Base-by-base conservation (phyloP, 2,888 invertebrate species). In the Troilus luridus region DNA sequence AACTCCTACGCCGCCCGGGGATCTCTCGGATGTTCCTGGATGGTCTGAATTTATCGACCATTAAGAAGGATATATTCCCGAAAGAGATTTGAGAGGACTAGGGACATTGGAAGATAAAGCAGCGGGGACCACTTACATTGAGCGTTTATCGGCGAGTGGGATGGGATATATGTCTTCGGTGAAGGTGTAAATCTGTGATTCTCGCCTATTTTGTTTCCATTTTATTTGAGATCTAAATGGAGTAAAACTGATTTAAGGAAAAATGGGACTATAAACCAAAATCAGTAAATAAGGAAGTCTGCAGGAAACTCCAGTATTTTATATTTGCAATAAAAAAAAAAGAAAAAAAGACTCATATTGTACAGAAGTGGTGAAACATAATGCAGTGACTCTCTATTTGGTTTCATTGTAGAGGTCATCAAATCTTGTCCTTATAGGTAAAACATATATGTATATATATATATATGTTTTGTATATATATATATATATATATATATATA, bases 31-130 rank as follows among this genome's bases (percentile, higher is more conserved):
- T 60, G 88, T 27, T 88, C 88, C 27, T 62, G 17, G 10, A 88
- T 41, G 89, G 41, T n/a, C 62, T 54, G n/a, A 64, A 89, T 89
- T 89, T 89, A 89, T 89, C 62, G 89, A 41, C 89, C 89, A 89
- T 89, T 89, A 89, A 89, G 54, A 17, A 64, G 64, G 89, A 89
- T 89, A 89, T 64, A 89, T 64, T 64, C 64, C 54, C 54, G 54
- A 89, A 89, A 54, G 64, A 62, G 19, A 89, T 89, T 89, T 89
- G 14, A 89, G 21, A 11, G 12, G 85, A 85, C 85, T 85, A 85
- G 85, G 85, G 85, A 85, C 85, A 85, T 85, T 85, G n/a, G 85
- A 56, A 85, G 85, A 85, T 85, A 85, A 85, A 77, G 54, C 54
- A 8, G 11, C 56, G 21, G 56, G 56, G 85, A 85, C 85, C 85